Percentiles rank a stretch among this genome's conserved stretches.
These are phyloP conservation scores for Drosophila guanche DNA, from an alignment of 1,140 invertebrate species.

Conservation along the genomic window DNA sequence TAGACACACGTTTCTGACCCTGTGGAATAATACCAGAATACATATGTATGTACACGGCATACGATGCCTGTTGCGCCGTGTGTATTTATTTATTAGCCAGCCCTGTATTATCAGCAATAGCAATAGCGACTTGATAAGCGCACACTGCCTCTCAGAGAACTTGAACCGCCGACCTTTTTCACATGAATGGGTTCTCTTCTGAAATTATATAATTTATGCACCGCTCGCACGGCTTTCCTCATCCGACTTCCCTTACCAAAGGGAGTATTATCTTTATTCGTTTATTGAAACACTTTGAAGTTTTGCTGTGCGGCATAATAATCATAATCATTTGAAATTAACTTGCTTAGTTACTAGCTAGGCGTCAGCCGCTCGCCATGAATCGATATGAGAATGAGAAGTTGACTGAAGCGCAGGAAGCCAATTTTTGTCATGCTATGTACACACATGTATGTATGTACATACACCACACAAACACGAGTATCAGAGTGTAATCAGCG, in stretches of 20 bases:
- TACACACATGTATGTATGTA: too few species aligned
- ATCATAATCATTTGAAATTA: slow-evolving; percentile 41
- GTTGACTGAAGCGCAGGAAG: slow-evolving; percentile 22
- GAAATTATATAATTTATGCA: slow-evolving; percentile 45
- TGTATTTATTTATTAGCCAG: slow-evolving; percentile 18
- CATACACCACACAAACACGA: too few species aligned
- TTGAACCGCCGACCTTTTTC: slow-evolving; percentile 43
- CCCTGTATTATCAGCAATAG: slow-evolving; percentile 39
- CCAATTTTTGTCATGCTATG: slow-evolving; percentile 29
- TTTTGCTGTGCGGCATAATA: slow-evolving; percentile 32
- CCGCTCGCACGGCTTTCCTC: neutral
- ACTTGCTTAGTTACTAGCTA: slow-evolving; percentile 22
- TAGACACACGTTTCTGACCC: slow-evolving; percentile 32
- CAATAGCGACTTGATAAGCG: slow-evolving; percentile 39
- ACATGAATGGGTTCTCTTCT: slow-evolving; percentile 15
- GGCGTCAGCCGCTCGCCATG: neutral
- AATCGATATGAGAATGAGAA: slow-evolving; percentile 1
- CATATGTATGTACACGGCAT: too few species aligned
- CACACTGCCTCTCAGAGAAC: slow-evolving; percentile 7
- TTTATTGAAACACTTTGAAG: slow-evolving; percentile 46
- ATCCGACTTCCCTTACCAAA: slow-evolving; percentile 9
- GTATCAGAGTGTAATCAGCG: slow-evolving; percentile 40
- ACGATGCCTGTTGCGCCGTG: neutral
- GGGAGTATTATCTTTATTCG: slow-evolving; percentile 47
- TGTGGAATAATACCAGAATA: slow-evolving; percentile 14